phyloP scores from a whole-genome alignment of 1,140 invertebrate species.

The Ephestia elutella region DNA sequence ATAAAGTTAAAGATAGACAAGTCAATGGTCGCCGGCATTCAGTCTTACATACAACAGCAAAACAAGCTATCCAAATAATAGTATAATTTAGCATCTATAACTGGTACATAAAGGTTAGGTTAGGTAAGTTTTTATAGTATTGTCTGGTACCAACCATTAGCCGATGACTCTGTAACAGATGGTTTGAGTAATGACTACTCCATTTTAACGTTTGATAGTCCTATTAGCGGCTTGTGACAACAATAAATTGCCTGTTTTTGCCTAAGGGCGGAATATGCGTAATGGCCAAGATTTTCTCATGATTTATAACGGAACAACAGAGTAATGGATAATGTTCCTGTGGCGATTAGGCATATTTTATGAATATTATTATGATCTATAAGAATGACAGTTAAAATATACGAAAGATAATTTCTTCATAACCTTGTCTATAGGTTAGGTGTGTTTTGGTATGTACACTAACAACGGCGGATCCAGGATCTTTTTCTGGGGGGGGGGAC shows the following conservation, averaged over 20 bases:
- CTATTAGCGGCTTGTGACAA: constrained; percentile 18
- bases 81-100: neutral
- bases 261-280: neutral
- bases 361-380: neutral
- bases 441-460: no score
- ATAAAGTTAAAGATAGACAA: no score
- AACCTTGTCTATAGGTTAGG: no score
- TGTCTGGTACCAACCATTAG: constrained; percentile 18
- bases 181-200: constrained; percentile 30
- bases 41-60: no score
- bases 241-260: constrained; percentile 1
- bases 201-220: constrained; percentile 25
- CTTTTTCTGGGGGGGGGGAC: no score
- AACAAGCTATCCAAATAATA: no score
- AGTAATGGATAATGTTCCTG: no score
- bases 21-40: no score
- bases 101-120: neutral
- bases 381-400: no score
- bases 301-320: neutral
- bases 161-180: constrained; percentile 34
- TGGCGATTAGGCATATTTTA: no score
- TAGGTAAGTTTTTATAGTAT: neutral
- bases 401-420: no score
- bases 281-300: neutral
- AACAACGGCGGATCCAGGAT: no score